A percentile compares a stretch with the other conserved stretches of the same genome.
phyloP scores from a whole-genome alignment of 2,888 invertebrate genomes.

The Acholoe squamosa region DNA sequence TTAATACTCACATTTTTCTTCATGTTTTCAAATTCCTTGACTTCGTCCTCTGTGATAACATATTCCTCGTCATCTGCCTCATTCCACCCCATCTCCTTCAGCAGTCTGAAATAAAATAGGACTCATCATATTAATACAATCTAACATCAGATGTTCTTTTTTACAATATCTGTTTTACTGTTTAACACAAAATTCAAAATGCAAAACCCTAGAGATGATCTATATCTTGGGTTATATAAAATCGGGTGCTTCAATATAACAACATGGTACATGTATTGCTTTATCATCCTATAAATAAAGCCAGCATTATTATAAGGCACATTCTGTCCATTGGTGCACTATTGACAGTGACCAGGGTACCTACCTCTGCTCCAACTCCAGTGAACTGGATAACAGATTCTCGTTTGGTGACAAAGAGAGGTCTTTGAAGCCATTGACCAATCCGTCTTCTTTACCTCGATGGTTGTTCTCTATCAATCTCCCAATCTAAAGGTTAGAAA shows the following conservation, averaged over 20 bases:
- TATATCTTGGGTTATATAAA: too few species aligned
- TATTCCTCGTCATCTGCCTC: conserved; percentile 82
- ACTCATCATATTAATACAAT: too few species aligned
- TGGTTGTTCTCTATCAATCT: conserved; percentile 65
- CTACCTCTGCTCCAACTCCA: conserved; percentile 82
- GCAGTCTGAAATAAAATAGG: conserved; percentile 77
- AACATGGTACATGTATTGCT: too few species aligned
- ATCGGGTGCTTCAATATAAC: too few species aligned
- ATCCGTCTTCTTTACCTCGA: conserved; percentile 69
- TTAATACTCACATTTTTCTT: conserved; percentile 52
- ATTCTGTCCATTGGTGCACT: too few species aligned
- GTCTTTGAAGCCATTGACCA: conserved; percentile 76
- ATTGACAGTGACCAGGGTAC: too few species aligned
- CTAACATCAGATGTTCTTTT: too few species aligned
- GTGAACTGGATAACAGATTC: conserved; percentile 80
- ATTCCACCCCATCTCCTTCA: conserved; percentile 84
- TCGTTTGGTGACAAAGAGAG: conserved; percentile 69
- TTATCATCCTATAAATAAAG: too few species aligned
- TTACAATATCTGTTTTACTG: too few species aligned
- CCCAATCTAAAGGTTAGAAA: conserved; percentile 66
- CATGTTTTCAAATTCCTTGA: conserved; percentile 80
- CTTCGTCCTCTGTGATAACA: conserved; percentile 83
- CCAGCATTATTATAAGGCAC: too few species aligned
- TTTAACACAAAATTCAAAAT: too few species aligned
- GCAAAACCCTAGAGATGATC: too few species aligned